Base-by-base conservation (phyloP, 2,113 vertebrate genomes). In the Oncorhynchus mykiss region DNA sequence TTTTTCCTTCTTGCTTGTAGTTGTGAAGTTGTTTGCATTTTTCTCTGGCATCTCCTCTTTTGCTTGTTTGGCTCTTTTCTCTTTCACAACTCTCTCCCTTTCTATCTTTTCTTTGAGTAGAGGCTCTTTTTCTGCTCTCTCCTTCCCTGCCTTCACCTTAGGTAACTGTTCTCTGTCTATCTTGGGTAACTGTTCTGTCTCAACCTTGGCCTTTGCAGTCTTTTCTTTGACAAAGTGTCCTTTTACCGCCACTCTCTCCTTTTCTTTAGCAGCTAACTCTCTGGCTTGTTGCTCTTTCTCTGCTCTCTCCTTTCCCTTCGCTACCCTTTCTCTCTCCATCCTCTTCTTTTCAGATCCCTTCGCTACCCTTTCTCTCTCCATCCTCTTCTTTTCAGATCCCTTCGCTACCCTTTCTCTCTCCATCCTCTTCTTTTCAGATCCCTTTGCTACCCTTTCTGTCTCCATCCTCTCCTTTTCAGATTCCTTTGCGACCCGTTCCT, bases 391-490 rank as follows among this genome's bases (percentile, higher is more conserved):
- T 24, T 24, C 22, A 24, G 22, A 24, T 64, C 12, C 72, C 76
- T 7, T 82, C 76, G 24, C 66, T 60, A 0, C 27, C 27, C 27
- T 27, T 27, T 27, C 27, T 27, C 27, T 70, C 60, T 82, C 77
- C 27, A 45, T 59, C 9, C 62, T 74, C 27, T 72, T 89, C 68
- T 90, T 74, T 85, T 89, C 87, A 86, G 90, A 71, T 64, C 12
- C 72, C 76, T 7, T 82, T 73, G 24, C 66, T 67, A 0, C 27
- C 27, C 27, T 27, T 27, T 27, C 27, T 27, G 2, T 62, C n/a
- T 27, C 27, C 0, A 27, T 2, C 27, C 2, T 27, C 27, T 27
- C 27, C 27, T 27, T 27, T 27, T 27, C 27, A 3, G 27, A 2
- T 27, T 27, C 22, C 22, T 24, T 24, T 24, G 31, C 57, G 14